Base-by-base conservation (phyloP, 2,113 vertebrate species). In the Pterophyllum scalare region DNA sequence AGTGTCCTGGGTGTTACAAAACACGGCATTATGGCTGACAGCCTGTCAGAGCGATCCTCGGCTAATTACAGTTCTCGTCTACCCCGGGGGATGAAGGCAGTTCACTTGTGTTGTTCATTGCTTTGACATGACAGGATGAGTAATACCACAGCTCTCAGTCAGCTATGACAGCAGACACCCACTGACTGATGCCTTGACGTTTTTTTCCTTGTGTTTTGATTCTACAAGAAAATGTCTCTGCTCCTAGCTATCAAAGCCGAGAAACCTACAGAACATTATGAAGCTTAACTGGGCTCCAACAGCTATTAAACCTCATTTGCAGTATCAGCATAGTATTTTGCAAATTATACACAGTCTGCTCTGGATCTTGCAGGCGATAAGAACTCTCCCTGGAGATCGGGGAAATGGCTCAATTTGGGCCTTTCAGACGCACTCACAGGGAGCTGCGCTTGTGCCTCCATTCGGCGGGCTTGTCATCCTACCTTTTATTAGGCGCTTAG, bases 301-400 rank as follows among this genome's bases (percentile, higher is more conserved):
- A 76, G 93, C 94, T 92, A 96, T 96, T 96, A 96, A 94, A 95
- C 85, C 87, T 94, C 83, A 96, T 96, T 96, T 96, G 84, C 92
- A 90, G 92, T 95, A 96, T 96, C 94, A 93, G 93, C 85, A 85
- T 88, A 91, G 93, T 93, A 83, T 94, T 95, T 94, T 91, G 90
- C 90, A 93, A 96, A 95, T 95, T 95, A 95, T 93, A 90, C 82
- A 92, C 92, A 92, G 92, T 94, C 93, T 93, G 52, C 86, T 89
- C 87, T 94, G 93, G 94, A 92, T 91, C 84, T 87, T 54, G 78
- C 81, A 84, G 88, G 86, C 9, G 96, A 96, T 96, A 96, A 96
- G 85, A 82, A 52, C 64, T 75, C 85, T 94, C 94, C 85, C 86
- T 43, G 43, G 91, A 90, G 91, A 87, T 72, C 79, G 77, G 70